phyloP scores from a whole-genome alignment of 2,797 vertebrate species.

The Luscinia luscinia region DNA sequence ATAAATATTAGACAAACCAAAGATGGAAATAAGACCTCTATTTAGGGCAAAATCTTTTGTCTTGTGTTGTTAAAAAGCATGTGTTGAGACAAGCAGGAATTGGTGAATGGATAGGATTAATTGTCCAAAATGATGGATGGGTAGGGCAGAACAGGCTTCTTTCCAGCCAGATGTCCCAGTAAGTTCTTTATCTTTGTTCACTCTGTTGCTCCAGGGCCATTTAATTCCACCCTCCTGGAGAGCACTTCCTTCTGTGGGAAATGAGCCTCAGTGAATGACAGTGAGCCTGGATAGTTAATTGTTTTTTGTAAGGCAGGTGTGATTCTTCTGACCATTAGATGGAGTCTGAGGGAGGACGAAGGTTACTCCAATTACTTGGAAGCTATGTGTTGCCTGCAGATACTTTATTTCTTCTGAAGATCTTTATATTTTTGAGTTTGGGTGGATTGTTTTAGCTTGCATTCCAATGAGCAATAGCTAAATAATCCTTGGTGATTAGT shows the following conservation, averaged over 20 bases:
- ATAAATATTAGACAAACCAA: neutral
- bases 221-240: neutral
- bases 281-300: neutral
- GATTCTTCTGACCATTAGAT: neutral
- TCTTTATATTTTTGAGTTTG: neutral
- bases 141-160: neutral
- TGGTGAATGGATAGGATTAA: neutral
- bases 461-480: neutral
- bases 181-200: neutral
- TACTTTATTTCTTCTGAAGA: neutral
- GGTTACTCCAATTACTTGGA: neutral
- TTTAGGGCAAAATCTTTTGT: neutral
- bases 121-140: neutral
- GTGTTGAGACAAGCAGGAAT: neutral
- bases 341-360: neutral
- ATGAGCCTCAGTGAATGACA: neutral
- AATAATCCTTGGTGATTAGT: neutral
- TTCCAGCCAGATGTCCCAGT: neutral
- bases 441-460: neutral
- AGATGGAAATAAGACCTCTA: neutral
- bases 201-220: neutral
- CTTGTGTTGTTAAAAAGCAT: neutral
- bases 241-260: neutral
- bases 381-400: neutral
- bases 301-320: neutral